Conservation (phyloP, 2,113 vertebrate species). For the Bucco capensis region DNA sequence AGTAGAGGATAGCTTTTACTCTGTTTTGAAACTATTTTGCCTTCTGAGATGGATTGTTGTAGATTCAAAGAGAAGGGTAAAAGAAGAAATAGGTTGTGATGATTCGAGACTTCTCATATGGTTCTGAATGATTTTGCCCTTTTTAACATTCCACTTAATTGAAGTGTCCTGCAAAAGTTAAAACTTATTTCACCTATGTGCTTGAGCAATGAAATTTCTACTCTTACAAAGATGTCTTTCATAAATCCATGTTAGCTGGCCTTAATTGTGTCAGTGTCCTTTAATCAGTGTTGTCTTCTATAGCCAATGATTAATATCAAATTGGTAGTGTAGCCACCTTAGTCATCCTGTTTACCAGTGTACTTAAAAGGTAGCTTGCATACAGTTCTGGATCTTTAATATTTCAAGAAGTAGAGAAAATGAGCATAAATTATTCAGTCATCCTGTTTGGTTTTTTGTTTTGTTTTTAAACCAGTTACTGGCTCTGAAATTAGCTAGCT, state of each 20-base stretch:
- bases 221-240: not conserved
- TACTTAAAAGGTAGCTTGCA: not conserved
- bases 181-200: not conserved
- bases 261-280: conserved; percentile 30
- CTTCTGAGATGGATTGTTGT: not conserved
- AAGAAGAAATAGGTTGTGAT: not conserved
- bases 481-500: not conserved
- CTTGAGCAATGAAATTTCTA: not conserved
- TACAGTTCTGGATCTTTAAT: not conserved
- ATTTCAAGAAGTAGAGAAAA: conserved; percentile 1
- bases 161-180: not conserved
- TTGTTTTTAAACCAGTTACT: not conserved
- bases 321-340: not conserved
- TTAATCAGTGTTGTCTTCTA: conserved; percentile 32
- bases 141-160: not conserved
- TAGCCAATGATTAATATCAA: conserved; percentile 1
- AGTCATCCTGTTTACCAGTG: conserved; percentile 25
- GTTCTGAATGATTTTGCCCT: not conserved
- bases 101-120: not conserved
- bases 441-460: not conserved
- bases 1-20: not conserved
- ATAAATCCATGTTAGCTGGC: not conserved
- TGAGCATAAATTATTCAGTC: not conserved
- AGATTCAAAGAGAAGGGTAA: not conserved
- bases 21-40: not conserved